A percentile compares a stretch with the other conserved stretches of the same genome.
Evolutionary conservation across 2,888 invertebrate genomes (phyloP).

Genomic region (Theodoxus fluviatilis): DNA sequence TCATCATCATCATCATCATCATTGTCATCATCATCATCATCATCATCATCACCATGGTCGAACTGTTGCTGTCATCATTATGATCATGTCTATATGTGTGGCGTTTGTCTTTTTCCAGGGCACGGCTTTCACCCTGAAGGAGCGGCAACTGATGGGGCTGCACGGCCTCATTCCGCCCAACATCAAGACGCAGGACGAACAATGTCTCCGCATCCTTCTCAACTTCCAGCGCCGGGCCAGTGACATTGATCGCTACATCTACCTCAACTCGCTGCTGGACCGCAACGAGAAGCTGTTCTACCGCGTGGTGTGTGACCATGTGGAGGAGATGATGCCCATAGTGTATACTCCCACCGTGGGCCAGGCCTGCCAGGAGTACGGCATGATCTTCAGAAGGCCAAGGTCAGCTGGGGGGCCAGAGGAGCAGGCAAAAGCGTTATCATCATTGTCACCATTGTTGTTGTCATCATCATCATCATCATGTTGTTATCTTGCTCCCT

Average conservation of each 20-base stretch:
- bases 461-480: no score
- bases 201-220: slow-evolving; percentile 78
- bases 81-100: no score
- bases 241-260: slow-evolving; percentile 94
- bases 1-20: no score
- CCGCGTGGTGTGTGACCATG: slow-evolving; percentile 76
- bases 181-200: slow-evolving; percentile 75
- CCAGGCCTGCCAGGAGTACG: slow-evolving; percentile 95
- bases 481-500: no score
- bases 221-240: slow-evolving; percentile 85
- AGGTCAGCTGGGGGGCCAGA: no score
- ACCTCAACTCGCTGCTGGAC: slow-evolving; percentile 88
- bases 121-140: slow-evolving; percentile 90
- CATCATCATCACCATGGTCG: no score
- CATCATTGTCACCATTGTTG: no score
- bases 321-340: slow-evolving; percentile 92
- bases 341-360: slow-evolving; percentile 99
- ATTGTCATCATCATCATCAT: no score
- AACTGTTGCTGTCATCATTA: no score
- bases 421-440: no score
- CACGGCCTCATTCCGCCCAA: slow-evolving; percentile 93
- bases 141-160: slow-evolving; percentile 91
- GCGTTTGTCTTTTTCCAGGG: slow-evolving; percentile 76
- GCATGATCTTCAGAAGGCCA: slow-evolving; percentile 87
- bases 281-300: slow-evolving; percentile 97